These are phyloP conservation scores for Eupeodes corollae DNA, from an alignment of 1,140 invertebrate species.

Conservation along the genomic window DNA sequence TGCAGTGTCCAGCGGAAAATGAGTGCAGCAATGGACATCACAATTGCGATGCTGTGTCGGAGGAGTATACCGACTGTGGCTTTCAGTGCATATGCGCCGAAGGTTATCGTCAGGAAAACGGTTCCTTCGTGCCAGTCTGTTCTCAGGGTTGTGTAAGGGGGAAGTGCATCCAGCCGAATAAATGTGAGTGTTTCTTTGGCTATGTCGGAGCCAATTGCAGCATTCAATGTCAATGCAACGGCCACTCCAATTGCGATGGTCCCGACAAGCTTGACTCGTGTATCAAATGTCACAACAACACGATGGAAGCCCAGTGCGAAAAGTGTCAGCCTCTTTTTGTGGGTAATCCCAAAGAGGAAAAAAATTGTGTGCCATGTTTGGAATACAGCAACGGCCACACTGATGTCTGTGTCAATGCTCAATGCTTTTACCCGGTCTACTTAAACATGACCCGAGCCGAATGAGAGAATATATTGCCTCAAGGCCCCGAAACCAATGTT, in stretches of 20 bases:
- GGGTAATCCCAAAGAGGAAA: conserved; percentile 77
- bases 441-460: conserved; percentile 46
- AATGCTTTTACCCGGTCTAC: conserved; percentile 41
- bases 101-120: conserved; percentile 55
- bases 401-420: conserved; percentile 59
- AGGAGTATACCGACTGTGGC: conserved; percentile 73
- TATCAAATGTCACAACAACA: conserved; percentile 82
- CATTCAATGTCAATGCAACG: conserved; percentile 88
- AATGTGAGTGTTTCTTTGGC: conserved; percentile 86
- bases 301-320: conserved; percentile 75
- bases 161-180: conserved; percentile 69
- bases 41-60: conserved; percentile 72
- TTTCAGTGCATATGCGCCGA: conserved; percentile 77
- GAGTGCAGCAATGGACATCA: conserved; percentile 89
- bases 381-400: conserved; percentile 87
- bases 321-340: conserved; percentile 82
- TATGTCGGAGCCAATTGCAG: conserved; percentile 90
- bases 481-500: conserved; percentile 53
- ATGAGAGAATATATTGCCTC: conserved; percentile 45
- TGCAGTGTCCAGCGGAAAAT: conserved; percentile 81
- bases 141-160: conserved; percentile 82
- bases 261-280: conserved; percentile 73
- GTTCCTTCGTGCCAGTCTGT: conserved; percentile 70
- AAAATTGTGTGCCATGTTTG: conserved; percentile 73
- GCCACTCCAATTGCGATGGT: conserved; percentile 82